These are phyloP conservation scores for Crocodylus rhombifer DNA, from an alignment of 2,797 vertebrate species.

Conservation along the genomic window DNA sequence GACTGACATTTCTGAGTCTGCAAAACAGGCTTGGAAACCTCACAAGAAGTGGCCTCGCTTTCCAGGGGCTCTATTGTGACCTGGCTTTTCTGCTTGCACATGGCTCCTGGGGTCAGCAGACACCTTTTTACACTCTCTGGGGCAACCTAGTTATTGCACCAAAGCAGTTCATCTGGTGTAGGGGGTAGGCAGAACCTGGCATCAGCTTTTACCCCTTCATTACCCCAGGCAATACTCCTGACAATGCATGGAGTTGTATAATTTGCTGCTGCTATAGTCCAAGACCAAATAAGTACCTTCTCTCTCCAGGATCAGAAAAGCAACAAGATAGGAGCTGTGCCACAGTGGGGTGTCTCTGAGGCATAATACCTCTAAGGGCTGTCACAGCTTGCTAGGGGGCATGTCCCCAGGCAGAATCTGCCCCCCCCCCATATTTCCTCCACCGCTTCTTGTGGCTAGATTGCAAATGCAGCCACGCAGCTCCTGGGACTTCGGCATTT, in stretches of 20 bases:
- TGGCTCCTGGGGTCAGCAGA: too few species aligned
- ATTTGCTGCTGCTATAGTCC: neutral
- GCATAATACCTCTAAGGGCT: rapidly evolving
- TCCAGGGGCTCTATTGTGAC: neutral
- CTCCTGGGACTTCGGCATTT: too few species aligned
- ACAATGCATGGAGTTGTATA: neutral
- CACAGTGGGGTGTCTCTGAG: neutral
- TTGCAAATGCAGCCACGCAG: too few species aligned
- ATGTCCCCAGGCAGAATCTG: too few species aligned
- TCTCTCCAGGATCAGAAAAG: neutral
- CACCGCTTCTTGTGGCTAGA: too few species aligned
- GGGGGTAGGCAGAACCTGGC: neutral
- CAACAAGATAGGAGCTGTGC: neutral
- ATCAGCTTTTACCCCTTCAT: neutral
- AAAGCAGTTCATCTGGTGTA: too few species aligned
- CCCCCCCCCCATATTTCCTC: too few species aligned
- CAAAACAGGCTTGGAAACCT: neutral
- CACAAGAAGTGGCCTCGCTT: rapidly evolving
- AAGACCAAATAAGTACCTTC: neutral
- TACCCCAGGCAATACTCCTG: neutral
- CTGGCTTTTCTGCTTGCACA: neutral
- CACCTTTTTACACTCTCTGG: too few species aligned
- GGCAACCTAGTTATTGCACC: too few species aligned
- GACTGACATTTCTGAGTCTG: neutral
- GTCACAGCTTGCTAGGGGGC: neutral